Conservation (phyloP, 2,797 vertebrate species). For the Podargus strigoides region DNA sequence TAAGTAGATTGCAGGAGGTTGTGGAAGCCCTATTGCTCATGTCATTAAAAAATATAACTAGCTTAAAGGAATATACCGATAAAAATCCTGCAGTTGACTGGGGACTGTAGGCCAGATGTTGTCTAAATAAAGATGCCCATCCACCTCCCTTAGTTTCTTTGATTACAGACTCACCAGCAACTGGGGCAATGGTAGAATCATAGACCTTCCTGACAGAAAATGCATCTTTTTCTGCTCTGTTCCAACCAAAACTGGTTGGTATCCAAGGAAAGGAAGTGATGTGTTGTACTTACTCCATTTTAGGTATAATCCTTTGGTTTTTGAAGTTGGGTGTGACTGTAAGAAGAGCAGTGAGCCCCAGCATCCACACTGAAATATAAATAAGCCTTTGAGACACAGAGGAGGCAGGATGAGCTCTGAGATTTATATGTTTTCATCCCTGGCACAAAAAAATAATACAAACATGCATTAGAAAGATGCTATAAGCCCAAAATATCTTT, state of each 20-base stretch:
- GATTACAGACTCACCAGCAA: background rate
- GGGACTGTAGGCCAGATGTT: background rate
- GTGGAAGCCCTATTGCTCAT: background rate
- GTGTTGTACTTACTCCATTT: background rate
- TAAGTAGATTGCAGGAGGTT: background rate
- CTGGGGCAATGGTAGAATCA: too few relatives aligned
- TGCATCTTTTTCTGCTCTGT: background rate
- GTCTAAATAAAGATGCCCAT: background rate
- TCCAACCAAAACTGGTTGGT: background rate
- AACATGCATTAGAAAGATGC: background rate
- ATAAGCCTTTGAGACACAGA: conserved; percentile 12
- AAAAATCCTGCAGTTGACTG: background rate
- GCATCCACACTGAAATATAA: background rate
- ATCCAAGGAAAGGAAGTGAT: background rate
- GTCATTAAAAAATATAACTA: background rate
- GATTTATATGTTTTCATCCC: conserved; percentile 23
- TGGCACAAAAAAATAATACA: conserved; percentile 15
- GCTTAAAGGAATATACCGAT: background rate
- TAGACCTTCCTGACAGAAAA: background rate
- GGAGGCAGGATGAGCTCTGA: conserved; percentile 1
- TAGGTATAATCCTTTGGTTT: background rate
- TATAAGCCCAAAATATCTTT: conserved; percentile 29
- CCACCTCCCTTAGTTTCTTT: background rate
- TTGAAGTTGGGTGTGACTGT: background rate
- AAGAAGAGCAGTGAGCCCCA: background rate